A percentile compares a stretch with the other conserved stretches of the same genome.
These are phyloP conservation scores for Macaria liturata DNA, from an alignment of 2,888 invertebrate genomes.

Conservation along the genomic window DNA sequence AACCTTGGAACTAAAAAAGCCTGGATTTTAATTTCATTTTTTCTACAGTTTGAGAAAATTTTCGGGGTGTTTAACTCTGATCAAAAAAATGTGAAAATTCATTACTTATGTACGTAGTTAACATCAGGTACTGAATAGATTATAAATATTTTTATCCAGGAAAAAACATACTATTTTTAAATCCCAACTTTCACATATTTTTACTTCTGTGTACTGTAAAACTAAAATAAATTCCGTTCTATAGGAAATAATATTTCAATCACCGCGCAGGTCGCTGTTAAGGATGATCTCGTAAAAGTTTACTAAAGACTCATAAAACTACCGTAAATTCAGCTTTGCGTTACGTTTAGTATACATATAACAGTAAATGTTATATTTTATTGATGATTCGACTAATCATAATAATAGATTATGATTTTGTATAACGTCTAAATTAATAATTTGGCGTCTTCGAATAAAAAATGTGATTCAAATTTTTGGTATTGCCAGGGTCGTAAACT, in stretches of 20 bases:
- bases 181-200: too few species aligned
- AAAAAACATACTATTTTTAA: too few species aligned
- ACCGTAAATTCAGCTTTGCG: constrained; percentile 20
- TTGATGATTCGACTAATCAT: constrained; percentile 18
- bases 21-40: too few species aligned
- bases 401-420: constrained; percentile 8
- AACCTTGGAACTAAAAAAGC: too few species aligned
- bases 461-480: not conserved
- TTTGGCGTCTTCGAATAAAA: not conserved
- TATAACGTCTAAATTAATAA: constrained; percentile 8
- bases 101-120: too few species aligned
- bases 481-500: not conserved
- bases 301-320: constrained; percentile 19
- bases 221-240: not conserved
- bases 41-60: too few species aligned
- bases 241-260: constrained; percentile 19
- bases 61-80: too few species aligned
- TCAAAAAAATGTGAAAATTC: too few species aligned
- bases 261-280: constrained; percentile 7
- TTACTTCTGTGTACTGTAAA: too few species aligned
- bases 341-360: constrained; percentile 13
- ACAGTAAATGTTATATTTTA: constrained; percentile 20
- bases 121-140: too few species aligned
- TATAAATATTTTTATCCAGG: too few species aligned
- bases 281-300: constrained; percentile 17